A percentile compares a stretch with the other conserved stretches of the same genome.
phyloP scores from a whole-genome alignment of 2,113 vertebrate genomes.

The Natator depressus region DNA sequence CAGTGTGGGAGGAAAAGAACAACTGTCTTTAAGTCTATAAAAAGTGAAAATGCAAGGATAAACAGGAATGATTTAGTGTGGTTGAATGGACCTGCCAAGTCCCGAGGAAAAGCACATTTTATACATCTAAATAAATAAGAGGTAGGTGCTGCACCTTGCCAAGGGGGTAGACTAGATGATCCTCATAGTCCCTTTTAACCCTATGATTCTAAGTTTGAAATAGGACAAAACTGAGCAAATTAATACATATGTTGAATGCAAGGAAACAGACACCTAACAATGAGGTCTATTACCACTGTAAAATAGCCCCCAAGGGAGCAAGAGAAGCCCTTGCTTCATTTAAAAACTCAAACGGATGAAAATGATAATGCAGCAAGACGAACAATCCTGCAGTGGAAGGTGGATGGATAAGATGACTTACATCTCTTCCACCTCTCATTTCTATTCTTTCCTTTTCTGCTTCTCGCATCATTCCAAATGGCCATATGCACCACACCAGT shows the following conservation, averaged over 20 bases:
- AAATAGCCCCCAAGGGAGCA: background rate
- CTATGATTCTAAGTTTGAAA: background rate
- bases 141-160: too few relatives aligned
- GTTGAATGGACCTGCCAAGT: background rate
- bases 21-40: background rate
- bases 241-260: background rate
- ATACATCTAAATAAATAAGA: background rate
- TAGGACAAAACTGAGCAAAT: background rate
- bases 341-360: background rate
- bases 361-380: background rate
- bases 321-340: background rate
- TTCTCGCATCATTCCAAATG: background rate
- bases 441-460: background rate
- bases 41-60: background rate
- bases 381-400: background rate
- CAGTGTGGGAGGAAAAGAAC: background rate
- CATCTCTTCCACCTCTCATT: background rate
- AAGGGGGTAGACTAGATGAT: too few relatives aligned
- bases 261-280: background rate
- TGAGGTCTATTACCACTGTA: background rate
- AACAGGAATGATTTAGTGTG: background rate
- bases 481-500: background rate
- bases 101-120: background rate
- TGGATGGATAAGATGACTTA: background rate
- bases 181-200: too few relatives aligned